Conservation (phyloP, 2,797 vertebrate species). For the Urocyon cinereoargenteus region DNA sequence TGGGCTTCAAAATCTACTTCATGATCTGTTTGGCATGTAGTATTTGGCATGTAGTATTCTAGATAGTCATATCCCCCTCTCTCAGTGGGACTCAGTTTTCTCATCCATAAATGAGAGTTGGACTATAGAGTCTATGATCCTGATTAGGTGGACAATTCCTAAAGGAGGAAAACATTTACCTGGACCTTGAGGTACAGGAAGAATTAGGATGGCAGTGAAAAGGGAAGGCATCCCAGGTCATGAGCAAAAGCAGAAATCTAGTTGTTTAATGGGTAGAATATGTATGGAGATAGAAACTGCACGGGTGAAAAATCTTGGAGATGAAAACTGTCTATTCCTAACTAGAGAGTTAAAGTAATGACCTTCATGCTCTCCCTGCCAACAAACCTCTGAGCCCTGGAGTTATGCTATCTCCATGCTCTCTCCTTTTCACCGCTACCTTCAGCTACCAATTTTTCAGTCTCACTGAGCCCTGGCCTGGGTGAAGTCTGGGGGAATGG, state of each 20-base stretch:
- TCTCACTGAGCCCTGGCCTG: background rate
- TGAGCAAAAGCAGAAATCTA: background rate
- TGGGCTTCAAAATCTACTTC: background rate
- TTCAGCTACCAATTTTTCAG: background rate
- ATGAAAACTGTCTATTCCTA: conserved; percentile 9
- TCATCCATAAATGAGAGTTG: background rate
- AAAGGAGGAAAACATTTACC: background rate
- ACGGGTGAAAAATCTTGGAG: conserved; percentile 23
- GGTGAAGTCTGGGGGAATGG: background rate
- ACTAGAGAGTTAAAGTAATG: background rate
- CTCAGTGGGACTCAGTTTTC: background rate
- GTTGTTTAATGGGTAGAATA: background rate
- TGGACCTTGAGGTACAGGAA: background rate
- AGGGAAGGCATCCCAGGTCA: background rate
- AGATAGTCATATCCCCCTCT: background rate
- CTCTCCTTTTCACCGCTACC: background rate
- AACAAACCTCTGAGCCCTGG: background rate
- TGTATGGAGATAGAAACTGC: conserved; percentile 4
- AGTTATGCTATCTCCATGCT: background rate
- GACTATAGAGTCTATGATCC: background rate
- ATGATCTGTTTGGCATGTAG: background rate
- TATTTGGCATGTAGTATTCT: background rate
- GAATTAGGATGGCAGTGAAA: background rate
- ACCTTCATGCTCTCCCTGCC: background rate
- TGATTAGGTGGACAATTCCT: background rate